Base-by-base conservation (phyloP, 2,888 invertebrate genomes). In the Andrena marginata region DNA sequence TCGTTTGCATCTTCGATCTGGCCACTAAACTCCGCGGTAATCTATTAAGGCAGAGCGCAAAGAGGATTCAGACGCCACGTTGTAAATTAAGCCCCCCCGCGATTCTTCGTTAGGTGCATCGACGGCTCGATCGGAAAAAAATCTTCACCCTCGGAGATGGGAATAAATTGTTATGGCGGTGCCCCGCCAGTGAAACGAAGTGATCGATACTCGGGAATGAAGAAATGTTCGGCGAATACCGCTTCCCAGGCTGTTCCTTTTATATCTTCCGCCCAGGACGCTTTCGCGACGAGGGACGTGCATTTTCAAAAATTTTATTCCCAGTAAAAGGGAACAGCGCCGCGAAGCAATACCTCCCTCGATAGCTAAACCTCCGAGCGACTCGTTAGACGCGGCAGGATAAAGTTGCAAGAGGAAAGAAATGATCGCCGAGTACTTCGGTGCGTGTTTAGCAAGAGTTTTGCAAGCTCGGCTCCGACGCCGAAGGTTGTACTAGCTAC, bases 1-100 rank as follows among this genome's bases (percentile, higher is more conserved):
- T 73, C 67, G 69, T 87, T 87, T 80, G 77, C 81, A 78, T 85
- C 67, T 80, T 76, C 83, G 81, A 86, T 84, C 86, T 64, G 63
- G 16, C 70, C 76, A 49, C 71, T 65, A 62, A 67, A 76, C 56
- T 26, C 65, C 31, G 20, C 10, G 48, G 63, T 81, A 81, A 85
- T 81, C 68, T 64, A 67, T 65, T 48, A 33, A 79, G 77, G 23
- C 35, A 20, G 31, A 76, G 60, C 72, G 79, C 26, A 73, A 75
- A 87, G 73, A 51, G 80, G 62, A 74, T 62, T 13, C n/a, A 33
- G 33, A 60, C 31, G 59, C 60, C 48, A 60, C 70, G 56, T 23
- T 42, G 60, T 31, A 60, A 60, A 70, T 60, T 35, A 62, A 6
- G n/a, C 10, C n/a, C 10, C n/a, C 60, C 13, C 2, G 60, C 31